Base-by-base conservation (phyloP, 2,113 vertebrate genomes). In the Kryptolebias marmoratus region DNA sequence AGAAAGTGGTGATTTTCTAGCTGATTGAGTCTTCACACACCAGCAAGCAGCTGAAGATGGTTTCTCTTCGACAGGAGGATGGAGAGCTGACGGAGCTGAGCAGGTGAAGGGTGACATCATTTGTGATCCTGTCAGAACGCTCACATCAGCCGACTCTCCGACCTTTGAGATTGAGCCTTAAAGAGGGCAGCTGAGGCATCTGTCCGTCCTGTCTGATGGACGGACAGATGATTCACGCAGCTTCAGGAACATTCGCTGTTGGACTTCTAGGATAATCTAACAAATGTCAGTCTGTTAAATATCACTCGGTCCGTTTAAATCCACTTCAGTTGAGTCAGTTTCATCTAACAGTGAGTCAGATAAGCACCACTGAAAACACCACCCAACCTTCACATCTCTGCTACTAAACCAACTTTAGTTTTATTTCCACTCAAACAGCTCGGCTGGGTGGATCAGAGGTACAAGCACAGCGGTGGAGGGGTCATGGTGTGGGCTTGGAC, bases 141-240 rank as follows among this genome's bases (percentile, higher is more conserved):
- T 91, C 80, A 83, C 82, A 80, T 91, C 89, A 87, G 13, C 67
- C n/a, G 28, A 74, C 70, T 73, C 73, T 27, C 48, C 81, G 76
- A 89, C 84, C 89, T 90, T 90, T 89, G 80, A 71, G 82, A 67
- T 64, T 5, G 49, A 67, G 77, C 67, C 76, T 73, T 68, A 30
- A 82, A 87, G 78, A 83, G 68, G 61, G 62, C 45, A 18, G 71
- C 65, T 4, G 11, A 32, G 64, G 70, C 73, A n/a, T 52, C 48
- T 70, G 69, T 71, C 48, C 50, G 48, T 64, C 36, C 54, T 1
- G 36, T 48, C 53, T 85, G 81, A 85, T 39, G 11, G 85, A 81
- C 56, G 68, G 31, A 31, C 71, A 4, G 22, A 77, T 69, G 82
- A 75, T 48, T 82, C 84, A 75, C n/a, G 57, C 61, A 64, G 78